phyloP scores from a whole-genome alignment of 2,888 invertebrate genomes.

The Girardia tigrina region DNA sequence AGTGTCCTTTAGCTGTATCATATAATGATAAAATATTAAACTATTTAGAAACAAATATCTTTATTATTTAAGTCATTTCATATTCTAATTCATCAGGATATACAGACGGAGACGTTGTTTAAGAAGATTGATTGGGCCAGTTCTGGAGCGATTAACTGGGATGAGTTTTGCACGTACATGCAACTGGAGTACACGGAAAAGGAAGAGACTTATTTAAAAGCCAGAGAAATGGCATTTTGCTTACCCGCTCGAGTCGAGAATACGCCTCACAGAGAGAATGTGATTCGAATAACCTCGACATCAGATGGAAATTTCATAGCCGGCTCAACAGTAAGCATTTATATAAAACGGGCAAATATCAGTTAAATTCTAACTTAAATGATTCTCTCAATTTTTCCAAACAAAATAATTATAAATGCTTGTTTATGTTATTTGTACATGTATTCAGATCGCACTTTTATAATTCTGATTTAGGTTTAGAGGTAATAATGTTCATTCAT shows the following conservation, averaged over 20 bases:
- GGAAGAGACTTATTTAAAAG: conserved; percentile 46
- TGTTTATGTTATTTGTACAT: too few relatives aligned
- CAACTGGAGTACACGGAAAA: conserved; percentile 50
- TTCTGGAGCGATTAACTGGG: conserved; percentile 48
- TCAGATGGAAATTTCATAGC: conserved; percentile 47
- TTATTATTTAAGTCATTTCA: background rate
- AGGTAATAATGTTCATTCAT: too few relatives aligned
- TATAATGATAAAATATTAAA: too few relatives aligned
- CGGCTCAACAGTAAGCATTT: conserved; percentile 40
- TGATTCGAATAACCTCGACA: conserved; percentile 46
- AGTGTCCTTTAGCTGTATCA: too few relatives aligned
- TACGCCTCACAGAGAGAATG: conserved; percentile 47
- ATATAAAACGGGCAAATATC: too few relatives aligned
- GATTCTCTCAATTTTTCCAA: too few relatives aligned
- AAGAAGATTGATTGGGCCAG: conserved; percentile 51
- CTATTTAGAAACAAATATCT: too few relatives aligned
- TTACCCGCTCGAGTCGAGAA: conserved; percentile 47
- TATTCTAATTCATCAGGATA: conserved; percentile 41
- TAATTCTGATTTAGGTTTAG: too few relatives aligned
- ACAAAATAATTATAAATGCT: too few relatives aligned
- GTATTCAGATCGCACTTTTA: too few relatives aligned
- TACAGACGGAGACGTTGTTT: conserved; percentile 43
- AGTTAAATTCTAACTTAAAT: too few relatives aligned
- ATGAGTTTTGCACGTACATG: conserved; percentile 51
- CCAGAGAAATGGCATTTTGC: conserved; percentile 45